Evolutionary conservation across 2,797 vertebrate species (phyloP).

Genomic region (Sebastes nivosus): DNA sequence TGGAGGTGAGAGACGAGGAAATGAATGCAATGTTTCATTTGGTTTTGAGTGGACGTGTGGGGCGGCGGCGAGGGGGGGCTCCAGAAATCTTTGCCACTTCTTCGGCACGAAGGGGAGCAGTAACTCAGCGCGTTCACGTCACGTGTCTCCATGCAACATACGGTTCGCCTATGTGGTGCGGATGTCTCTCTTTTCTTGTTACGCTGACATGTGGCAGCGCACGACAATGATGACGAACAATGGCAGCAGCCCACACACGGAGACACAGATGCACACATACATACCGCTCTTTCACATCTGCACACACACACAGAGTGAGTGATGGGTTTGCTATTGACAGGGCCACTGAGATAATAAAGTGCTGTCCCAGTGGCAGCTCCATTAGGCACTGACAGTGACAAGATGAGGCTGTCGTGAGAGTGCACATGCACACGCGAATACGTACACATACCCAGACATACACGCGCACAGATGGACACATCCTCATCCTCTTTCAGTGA

Average conservation of each 20-base stretch:
- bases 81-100: constrained; percentile 57
- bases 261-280: constrained; percentile 32
- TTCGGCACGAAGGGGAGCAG: constrained; percentile 24
- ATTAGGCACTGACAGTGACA: constrained; percentile 84
- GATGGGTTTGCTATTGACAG: constrained; percentile 83
- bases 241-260: constrained; percentile 27
- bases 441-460: constrained; percentile 20
- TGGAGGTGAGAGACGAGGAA: constrained; percentile 66
- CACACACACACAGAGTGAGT: constrained; percentile 58
- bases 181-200: constrained; percentile 72
- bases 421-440: constrained; percentile 41
- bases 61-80: constrained; percentile 34
- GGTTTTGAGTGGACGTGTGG: constrained; percentile 73
- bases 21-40: constrained; percentile 80
- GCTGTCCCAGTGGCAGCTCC: constrained; percentile 80
- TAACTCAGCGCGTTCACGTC: constrained; percentile 19
- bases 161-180: constrained; percentile 12
- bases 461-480: constrained; percentile 45
- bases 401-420: constrained; percentile 69
- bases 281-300: constrained; percentile 11
- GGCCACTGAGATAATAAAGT: constrained; percentile 86
- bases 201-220: constrained; percentile 72
- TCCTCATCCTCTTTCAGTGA: constrained; percentile 75
- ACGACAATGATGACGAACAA: constrained; percentile 68
- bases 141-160: constrained; percentile 14